Percentiles rank a stretch among this genome's conserved stretches.
These are phyloP conservation scores for Dasysyrphus tricinctus DNA, from an alignment of 2,888 invertebrate species.

Conservation along the genomic window DNA sequence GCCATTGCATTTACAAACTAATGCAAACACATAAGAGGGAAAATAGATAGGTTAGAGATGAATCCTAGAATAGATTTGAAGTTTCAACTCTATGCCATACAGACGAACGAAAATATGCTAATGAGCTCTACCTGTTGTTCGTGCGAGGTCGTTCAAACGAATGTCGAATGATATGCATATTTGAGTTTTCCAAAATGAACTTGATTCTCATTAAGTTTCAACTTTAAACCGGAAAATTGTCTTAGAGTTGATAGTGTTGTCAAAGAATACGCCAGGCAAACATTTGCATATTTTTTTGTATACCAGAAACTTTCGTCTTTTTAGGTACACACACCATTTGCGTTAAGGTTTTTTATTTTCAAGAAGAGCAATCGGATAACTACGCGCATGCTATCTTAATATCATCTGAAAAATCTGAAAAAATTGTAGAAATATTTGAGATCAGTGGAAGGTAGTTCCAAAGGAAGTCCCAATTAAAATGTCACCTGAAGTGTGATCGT, in stretches of 20 bases:
- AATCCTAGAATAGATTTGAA: background rate
- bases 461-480: too few relatives aligned
- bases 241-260: background rate
- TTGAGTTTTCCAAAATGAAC: background rate
- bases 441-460: too few relatives aligned
- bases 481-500: too few relatives aligned
- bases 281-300: background rate
- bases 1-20: conserved; percentile 8
- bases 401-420: too few relatives aligned
- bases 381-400: too few relatives aligned
- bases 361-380: too few relatives aligned
- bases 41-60: background rate
- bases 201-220: conserved; percentile 18
- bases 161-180: conserved; percentile 12
- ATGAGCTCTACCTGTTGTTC: conserved; percentile 34
- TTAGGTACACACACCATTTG: too few relatives aligned
- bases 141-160: conserved; percentile 15
- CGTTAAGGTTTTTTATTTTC: too few relatives aligned
- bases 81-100: background rate
- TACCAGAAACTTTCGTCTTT: too few relatives aligned
- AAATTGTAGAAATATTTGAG: too few relatives aligned
- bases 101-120: conserved; percentile 15
- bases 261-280: background rate
- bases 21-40: background rate
- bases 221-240: background rate